Evolutionary conservation across 2,113 vertebrate genomes (phyloP), one percentile per base, ranked within the genome.

Genomic region (Galbula dea): DNA sequence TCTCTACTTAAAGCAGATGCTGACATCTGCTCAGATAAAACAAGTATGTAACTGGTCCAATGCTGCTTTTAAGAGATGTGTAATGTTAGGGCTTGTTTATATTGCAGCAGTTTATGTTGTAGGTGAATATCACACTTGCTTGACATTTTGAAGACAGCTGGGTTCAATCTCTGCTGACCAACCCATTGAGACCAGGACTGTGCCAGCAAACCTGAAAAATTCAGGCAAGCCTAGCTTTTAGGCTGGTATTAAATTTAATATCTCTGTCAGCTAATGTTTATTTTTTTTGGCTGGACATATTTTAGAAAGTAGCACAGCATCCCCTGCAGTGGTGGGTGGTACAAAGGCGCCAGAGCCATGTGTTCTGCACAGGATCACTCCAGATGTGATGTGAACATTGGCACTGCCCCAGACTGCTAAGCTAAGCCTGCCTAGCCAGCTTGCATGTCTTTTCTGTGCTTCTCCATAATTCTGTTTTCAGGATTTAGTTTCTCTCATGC

Each of bases 21-120:
- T 96, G 91, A 96, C 95, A 96, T 96, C 95, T 96, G 93, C 69
- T 97, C 75, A 90, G 94, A 95, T 94, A 93, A 90, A 96, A 90
- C 79, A 80, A 95, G 65, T 72, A 58, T 93, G 83, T 91, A 92
- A 80, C 81, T 89, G 63, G 62, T 92, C 89, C 94, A 96, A 69
- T 84, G 62, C 55, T 89, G 78, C 91, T 92, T 95, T 89, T 93
- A 95, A 91, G 89, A 86, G 63, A 90, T 76, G 69, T 87, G 71
- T 91, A 89, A 83, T 83, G 86, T 93, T 91, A 91, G 61, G 87
- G 55, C 63, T 95, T 96, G 83, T 97, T 96, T 95, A 93, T 88
- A 92, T 93, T 85, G 81, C 75, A 63, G 62, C 34, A 6, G 73
- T 92, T 92, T 67, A 78, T 87, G 83, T 75, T 94, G 63, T 88